Conservation (phyloP, 1,140 invertebrate genomes). For the Laupala kohalensis region DNA sequence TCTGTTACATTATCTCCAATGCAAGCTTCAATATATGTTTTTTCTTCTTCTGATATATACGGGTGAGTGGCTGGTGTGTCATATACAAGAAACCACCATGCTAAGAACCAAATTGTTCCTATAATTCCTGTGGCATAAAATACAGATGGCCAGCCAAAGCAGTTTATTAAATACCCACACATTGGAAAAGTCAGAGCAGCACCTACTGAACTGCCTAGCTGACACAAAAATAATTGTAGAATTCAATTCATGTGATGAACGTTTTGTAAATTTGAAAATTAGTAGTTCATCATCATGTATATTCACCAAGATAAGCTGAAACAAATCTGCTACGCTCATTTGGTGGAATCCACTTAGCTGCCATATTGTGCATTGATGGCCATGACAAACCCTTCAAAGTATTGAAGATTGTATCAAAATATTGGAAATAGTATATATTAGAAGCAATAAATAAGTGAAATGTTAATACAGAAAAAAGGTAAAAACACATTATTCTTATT, state of each 20-base stretch:
- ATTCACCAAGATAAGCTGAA: constrained; percentile 52
- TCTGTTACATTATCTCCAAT: neutral
- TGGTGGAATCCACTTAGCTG: constrained; percentile 73
- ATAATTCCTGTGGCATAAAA: constrained; percentile 56
- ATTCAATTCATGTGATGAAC: neutral
- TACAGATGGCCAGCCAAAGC: constrained; percentile 56
- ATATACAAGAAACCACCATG: constrained; percentile 58
- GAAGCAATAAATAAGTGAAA: neutral
- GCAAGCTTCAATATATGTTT: constrained; percentile 33
- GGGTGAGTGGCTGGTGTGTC: constrained; percentile 67
- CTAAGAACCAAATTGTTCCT: constrained; percentile 57
- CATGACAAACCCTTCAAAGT: constrained; percentile 57
- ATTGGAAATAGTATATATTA: neutral
- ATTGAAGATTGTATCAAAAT: neutral
- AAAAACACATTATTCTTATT: neutral
- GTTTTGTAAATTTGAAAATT: neutral
- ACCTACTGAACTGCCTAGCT: constrained; percentile 49
- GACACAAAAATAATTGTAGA: neutral
- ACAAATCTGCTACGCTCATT: constrained; percentile 63
- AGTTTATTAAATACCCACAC: constrained; percentile 48
- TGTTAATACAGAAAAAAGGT: neutral
- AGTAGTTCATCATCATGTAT: neutral
- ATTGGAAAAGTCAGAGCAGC: constrained; percentile 54
- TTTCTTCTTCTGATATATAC: constrained; percentile 55
- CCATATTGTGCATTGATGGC: constrained; percentile 70